phyloP scores from a whole-genome alignment of 2,797 vertebrate species.

The Champsocephalus gunnari region DNA sequence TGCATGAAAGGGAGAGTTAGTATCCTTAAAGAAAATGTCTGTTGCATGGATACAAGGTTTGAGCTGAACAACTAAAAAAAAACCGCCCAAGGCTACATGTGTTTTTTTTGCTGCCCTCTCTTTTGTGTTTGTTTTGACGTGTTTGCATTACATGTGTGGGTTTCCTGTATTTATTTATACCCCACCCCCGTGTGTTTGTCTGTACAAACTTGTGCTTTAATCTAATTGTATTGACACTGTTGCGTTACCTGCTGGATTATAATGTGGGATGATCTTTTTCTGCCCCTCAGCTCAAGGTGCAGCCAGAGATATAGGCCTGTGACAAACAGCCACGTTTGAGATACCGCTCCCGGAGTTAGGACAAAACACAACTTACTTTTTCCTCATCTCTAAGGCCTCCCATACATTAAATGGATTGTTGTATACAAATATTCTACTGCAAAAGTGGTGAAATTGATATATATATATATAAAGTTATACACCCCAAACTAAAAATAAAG shows the following conservation, averaged over 20 bases:
- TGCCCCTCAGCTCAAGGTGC: constrained; percentile 76
- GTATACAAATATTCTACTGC: too few species aligned
- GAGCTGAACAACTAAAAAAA: constrained; percentile 51
- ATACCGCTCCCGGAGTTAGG: too few species aligned
- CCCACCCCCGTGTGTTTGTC: not conserved
- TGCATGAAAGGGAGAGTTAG: constrained; percentile 18
- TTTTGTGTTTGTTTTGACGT: not conserved
- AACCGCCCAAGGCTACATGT: constrained; percentile 45
- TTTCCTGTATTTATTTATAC: not conserved
- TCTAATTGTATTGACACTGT: constrained; percentile 56
- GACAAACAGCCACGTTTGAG: too few species aligned
- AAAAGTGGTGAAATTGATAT: too few species aligned
- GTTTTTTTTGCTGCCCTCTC: constrained; percentile 38
- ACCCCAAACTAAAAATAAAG: too few species aligned
- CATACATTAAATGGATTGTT: too few species aligned
- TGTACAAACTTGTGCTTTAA: constrained; percentile 55
- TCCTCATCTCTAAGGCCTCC: too few species aligned
- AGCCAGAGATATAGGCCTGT: constrained; percentile 60
- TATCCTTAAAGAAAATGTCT: constrained; percentile 31
- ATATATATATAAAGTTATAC: too few species aligned
- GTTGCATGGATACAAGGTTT: constrained; percentile 7
- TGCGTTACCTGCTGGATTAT: constrained; percentile 60
- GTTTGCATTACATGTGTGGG: too few species aligned
- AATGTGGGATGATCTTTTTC: constrained; percentile 69
- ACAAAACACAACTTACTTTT: too few species aligned